Evolutionary conservation across 2,797 vertebrate species (phyloP), one percentile per base, ranked within the genome.

Genomic region (Lophotriccus pileatus): DNA sequence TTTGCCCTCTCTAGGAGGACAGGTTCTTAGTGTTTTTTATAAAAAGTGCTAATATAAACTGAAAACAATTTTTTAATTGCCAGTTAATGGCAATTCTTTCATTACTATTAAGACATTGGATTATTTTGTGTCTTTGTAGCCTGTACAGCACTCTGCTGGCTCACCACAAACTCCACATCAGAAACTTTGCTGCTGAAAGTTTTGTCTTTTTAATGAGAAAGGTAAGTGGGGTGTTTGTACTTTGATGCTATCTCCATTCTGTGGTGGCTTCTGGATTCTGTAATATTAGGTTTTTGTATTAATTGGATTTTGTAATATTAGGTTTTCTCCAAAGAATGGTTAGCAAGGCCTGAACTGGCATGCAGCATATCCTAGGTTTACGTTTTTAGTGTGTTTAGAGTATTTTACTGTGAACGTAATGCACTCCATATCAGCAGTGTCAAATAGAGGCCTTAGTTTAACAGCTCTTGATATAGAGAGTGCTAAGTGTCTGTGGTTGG

Each of bases 171-270:
- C 98, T 98, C 43, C 99, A 99, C 96, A 99, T 99, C 97, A 98
- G 99, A 96, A 99, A 98, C 84, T 99, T 99, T 97, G 99, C 99
- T 87, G 99, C 99, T 2, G 99, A 99, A 97, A 99, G 99, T 94
- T 99, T 99, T 97, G 99, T 99, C 52, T 99, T 99, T 96, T 91
- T 99, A 88, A 99, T 99, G 99, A 99, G 99, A 97, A 99, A 99
- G 98, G 99, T 99, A 96, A 92, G 98, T 92, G 27, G 36, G 14
- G 9, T 37, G 14, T 56, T 95, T 73, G 30, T 86, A 37, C 18
- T 68, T 80, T 4, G 15, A 43, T 3, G 1, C 32, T 62, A 0
- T 73, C 16, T 74, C 52, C 15, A 5, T 93, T 89, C 72, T 82
- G 10, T 73, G 17, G 4, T 67, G 59, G 15, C 34, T 58, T 41